These are phyloP conservation scores for Dipus sagitta DNA, from an alignment of 2,797 vertebrate species.

Conservation along the genomic window DNA sequence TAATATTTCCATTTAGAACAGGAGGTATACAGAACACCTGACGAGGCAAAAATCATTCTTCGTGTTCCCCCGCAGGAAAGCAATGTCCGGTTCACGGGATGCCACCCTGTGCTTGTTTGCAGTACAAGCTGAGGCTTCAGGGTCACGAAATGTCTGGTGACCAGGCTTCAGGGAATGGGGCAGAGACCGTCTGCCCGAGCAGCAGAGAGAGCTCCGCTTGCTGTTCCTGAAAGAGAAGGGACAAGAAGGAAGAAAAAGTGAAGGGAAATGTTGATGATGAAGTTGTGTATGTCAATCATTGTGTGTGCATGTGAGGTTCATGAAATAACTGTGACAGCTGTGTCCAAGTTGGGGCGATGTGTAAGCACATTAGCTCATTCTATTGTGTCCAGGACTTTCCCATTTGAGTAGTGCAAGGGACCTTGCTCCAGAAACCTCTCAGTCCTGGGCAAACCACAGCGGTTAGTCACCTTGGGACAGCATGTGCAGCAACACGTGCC, in stretches of 20 bases:
- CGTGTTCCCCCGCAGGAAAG: neutral
- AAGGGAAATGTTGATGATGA: neutral
- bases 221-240: neutral
- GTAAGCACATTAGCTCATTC: neutral
- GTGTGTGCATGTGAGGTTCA: neutral
- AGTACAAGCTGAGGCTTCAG: neutral
- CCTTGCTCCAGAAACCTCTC: neutral
- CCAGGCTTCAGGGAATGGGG: neutral
- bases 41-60: too few relatives aligned
- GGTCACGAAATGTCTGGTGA: neutral
- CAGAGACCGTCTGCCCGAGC: neutral
- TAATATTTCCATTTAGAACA: too few relatives aligned
- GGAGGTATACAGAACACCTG: too few relatives aligned
- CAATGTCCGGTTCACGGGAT: conserved; percentile 19
- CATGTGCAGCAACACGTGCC: neutral
- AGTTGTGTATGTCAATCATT: neutral
- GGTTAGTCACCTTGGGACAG: neutral
- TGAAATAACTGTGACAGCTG: neutral
- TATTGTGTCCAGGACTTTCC: neutral
- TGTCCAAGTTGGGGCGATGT: neutral
- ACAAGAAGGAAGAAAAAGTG: neutral
- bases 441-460: neutral
- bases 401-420: neutral
- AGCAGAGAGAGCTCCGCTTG: neutral
- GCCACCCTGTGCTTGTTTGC: neutral